These are phyloP conservation scores for Ooceraea biroi DNA, from an alignment of 1,140 invertebrate genomes.

Conservation along the genomic window DNA sequence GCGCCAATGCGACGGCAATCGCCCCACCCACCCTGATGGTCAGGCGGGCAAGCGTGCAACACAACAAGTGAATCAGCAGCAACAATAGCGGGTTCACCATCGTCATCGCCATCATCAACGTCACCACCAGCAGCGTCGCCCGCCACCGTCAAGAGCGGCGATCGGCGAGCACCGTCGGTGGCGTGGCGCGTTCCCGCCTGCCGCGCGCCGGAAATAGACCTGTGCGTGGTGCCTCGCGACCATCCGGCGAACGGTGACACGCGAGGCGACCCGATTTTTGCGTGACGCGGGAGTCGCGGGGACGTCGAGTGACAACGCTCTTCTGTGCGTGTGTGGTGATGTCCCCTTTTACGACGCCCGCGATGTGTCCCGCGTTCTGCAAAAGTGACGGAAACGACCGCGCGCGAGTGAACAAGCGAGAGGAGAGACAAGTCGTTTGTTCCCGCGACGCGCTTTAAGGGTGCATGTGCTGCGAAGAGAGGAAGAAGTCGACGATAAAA, in stretches of 20 bases:
- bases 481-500: too few species aligned
- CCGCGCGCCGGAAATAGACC: neutral
- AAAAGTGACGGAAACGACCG: neutral
- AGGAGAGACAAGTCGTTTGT: neutral
- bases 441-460: neutral
- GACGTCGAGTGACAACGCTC: neutral
- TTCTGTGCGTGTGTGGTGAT: neutral
- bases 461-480: too few species aligned
- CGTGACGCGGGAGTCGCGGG: neutral
- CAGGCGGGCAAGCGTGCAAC: constrained; percentile 79
- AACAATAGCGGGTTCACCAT: constrained; percentile 61
- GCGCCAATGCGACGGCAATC: constrained; percentile 82
- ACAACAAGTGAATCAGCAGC: constrained; percentile 77
- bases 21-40: constrained; percentile 75
- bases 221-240: neutral
- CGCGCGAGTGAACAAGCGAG: neutral
- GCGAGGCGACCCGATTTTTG: neutral
- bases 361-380: neutral
- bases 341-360: neutral
- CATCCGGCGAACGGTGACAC: constrained; percentile 18
- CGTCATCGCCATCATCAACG: constrained; percentile 25
- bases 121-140: neutral
- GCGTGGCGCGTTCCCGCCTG: neutral
- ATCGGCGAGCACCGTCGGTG: neutral
- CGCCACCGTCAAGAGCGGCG: neutral